Evolutionary conservation across 2,113 vertebrate genomes (phyloP), one percentile per base, ranked within the genome.

Genomic region (Lycaon pictus): DNA sequence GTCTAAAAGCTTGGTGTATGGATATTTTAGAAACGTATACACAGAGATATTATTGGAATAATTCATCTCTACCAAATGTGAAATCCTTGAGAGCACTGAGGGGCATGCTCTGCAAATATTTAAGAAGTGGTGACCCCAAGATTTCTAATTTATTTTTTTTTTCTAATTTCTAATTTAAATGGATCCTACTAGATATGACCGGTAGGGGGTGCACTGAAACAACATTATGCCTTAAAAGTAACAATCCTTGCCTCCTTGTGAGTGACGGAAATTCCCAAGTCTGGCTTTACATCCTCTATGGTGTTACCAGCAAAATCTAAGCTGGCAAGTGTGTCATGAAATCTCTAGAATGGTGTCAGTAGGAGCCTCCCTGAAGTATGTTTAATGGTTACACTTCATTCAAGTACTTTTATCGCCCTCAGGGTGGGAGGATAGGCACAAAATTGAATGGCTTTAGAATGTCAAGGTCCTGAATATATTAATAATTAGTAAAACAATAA

Each of bases 121-220:
- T 81, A 60, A 27, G 15, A 80, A 79, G 48, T 32, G 63, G 3
- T 67, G 35, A 60, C 5, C 2, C 1, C 60, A 12, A 69, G 16
- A 10, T 32, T 43, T 67, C n/a, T 32, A 0, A 69, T 77, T 91
- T 95, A 79, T 43, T 43, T 43, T 43, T 43, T 43, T 43, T 32
- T 43, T 67, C n/a, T 32, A 0, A 69, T 77, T 91, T 95, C 79
- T 58, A 67, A 80, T 43, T 83, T 87, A 83, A 86, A 53, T 71
- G 0, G 84, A 1, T 69, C 76, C 23, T 97, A 81, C 29, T 16
- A 7, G 25, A 5, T 62, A 15, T 86, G 81, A 58, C 96, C 98
- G 88, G 53, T 82, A 97, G 97, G 81, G 92, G 97, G 97, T 25
- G n/a, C 19, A 72, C 22, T 43, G 76, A 95, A 96, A 81, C 96